Evolutionary conservation across 2,888 invertebrate species (phyloP).

Genomic region (Ichneumoninae sp.): DNA sequence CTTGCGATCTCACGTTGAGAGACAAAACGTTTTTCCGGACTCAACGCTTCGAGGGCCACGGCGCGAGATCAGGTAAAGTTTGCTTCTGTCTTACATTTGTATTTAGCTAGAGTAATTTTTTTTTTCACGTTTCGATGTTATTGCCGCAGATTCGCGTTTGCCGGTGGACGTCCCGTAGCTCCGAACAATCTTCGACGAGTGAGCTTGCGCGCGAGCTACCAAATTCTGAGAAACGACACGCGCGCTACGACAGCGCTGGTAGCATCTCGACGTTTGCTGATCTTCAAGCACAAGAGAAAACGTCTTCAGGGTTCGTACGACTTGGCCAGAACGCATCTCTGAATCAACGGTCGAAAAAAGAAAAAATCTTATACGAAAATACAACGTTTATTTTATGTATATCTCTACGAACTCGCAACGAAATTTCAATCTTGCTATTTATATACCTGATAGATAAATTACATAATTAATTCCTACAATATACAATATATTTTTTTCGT

Average conservation of each 20-base stretch:
- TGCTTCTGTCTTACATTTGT: not conserved
- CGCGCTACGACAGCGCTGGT: slow-evolving; percentile 81
- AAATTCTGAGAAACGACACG: slow-evolving; percentile 80
- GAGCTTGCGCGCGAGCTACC: slow-evolving; percentile 82
- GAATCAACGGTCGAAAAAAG: slow-evolving; percentile 6
- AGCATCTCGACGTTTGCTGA: slow-evolving; percentile 80
- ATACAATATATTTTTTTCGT: slow-evolving; percentile 32
- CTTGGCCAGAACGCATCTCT: slow-evolving; percentile 65
- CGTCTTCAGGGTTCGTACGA: slow-evolving; percentile 70
- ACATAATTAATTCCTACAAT: slow-evolving; percentile 53
- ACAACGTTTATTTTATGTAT: slow-evolving; percentile 49
- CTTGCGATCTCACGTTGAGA: slow-evolving; percentile 74
- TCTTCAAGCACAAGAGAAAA: slow-evolving; percentile 79
- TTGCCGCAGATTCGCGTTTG: slow-evolving; percentile 80
- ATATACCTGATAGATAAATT: slow-evolving; percentile 65
- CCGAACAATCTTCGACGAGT: slow-evolving; percentile 80
- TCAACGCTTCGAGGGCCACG: slow-evolving; percentile 80
- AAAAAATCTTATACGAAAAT: not conserved
- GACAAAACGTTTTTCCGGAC: slow-evolving; percentile 80
- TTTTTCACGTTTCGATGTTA: slow-evolving; percentile 3
- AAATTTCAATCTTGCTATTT: slow-evolving; percentile 61
- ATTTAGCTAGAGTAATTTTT: not conserved
- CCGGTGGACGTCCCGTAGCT: slow-evolving; percentile 82
- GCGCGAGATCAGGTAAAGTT: slow-evolving; percentile 80
- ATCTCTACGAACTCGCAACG: slow-evolving; percentile 69